These are phyloP conservation scores for Cancer borealis DNA, from an alignment of 2,888 invertebrate species.

Conservation along the genomic window DNA sequence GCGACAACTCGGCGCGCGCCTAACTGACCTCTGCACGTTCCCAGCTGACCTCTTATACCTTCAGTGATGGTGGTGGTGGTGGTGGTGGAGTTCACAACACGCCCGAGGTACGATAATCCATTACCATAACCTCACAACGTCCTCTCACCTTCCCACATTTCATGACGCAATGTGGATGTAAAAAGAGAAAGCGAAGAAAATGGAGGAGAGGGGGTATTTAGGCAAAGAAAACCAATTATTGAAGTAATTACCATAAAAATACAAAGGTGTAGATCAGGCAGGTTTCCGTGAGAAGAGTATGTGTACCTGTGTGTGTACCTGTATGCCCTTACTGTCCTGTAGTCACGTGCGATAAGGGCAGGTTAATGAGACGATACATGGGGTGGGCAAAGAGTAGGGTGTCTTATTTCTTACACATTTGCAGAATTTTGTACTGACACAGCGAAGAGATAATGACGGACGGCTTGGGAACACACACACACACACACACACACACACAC, in stretches of 20 bases:
- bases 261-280: background rate
- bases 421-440: background rate
- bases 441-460: background rate
- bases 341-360: too few relatives aligned
- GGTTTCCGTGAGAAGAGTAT: too few relatives aligned
- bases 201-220: background rate
- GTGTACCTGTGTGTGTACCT: too few relatives aligned
- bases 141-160: background rate
- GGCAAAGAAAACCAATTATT: background rate
- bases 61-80: background rate
- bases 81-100: background rate
- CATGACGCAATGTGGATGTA: background rate
- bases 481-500: too few relatives aligned
- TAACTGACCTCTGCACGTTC: background rate
- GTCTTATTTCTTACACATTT: too few relatives aligned
- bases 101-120: conserved; percentile 24
- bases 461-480: too few relatives aligned
- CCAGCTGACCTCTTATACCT: conserved; percentile 28
- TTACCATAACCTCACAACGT: background rate
- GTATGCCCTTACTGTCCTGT: too few relatives aligned
- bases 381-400: too few relatives aligned
- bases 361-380: too few relatives aligned
- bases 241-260: background rate
- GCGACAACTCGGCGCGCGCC: background rate
- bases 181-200: background rate